Base-by-base conservation (phyloP, 2,888 invertebrate species). In the Teinopalpus imperialis region DNA sequence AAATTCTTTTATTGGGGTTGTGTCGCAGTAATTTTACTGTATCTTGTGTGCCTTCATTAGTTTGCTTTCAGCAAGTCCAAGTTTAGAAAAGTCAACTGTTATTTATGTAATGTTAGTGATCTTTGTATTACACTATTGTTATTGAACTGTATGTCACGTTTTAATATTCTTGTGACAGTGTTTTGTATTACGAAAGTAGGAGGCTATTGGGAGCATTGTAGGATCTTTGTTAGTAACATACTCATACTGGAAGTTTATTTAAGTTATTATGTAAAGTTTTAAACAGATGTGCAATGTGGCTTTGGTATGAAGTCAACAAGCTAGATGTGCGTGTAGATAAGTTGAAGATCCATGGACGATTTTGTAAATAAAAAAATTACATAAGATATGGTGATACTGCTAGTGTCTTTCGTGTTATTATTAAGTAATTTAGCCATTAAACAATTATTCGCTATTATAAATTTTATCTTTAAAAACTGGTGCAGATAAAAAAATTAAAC, bases 261-360 rank as follows among this genome's bases (percentile, higher is more conserved):
- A 59, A 56, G 41, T 71, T 68, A 65, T 63, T 61, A 58, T 67
- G 62, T 66, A 59, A 58, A 66, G 40, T 63, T 61, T 54, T 47
- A 60, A 63, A 65, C 67, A 56, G 64, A 67, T 75, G 79, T 81
- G 79, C 75, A 78, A 76, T 77, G 74, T 76, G 79, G 74, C 77
- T 77, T 73, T 66, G 57, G 65, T 53, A 69, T 69, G 63, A 59
- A 57, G 49, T 66, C 66, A 68, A 68, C 75, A 75, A 77, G 74
- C 74, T 72, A 76, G 73, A 74, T 76, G 74, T 78, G 79, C 71
- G 58, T 81, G 78, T 83, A 83, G 76, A 78, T 79, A 83, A 66
- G 66, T 63, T 56, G 7, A 61, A 57, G 56, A 63, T 71, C 61
- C 57, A 66, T 58, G 74, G 72, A 66, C 71, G 54, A 66, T 71